Evolutionary conservation across 2,113 vertebrate genomes (phyloP).

Genomic region (Thunnus thynnus): DNA sequence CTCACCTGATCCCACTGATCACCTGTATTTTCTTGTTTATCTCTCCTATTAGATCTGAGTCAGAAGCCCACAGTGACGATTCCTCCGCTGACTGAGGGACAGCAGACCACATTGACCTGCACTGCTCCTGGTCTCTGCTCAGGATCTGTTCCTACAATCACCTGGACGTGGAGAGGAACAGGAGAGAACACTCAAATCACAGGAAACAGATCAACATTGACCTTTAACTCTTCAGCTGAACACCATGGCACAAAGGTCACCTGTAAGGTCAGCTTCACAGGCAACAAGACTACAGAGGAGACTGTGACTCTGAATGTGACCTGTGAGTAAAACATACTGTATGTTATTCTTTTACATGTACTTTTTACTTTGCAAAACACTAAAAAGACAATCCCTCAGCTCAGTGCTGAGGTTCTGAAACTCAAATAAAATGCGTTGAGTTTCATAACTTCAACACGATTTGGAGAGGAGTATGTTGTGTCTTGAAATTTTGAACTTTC

Average conservation of each 20-base stretch:
- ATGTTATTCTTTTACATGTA: too few relatives aligned
- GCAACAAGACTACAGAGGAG: neutral
- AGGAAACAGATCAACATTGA: constrained; percentile 12
- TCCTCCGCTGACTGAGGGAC: constrained; percentile 49
- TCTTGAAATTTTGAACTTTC: too few relatives aligned
- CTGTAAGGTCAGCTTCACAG: constrained; percentile 36
- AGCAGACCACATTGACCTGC: constrained; percentile 63
- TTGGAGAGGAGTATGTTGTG: too few relatives aligned
- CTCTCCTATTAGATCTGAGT: constrained; percentile 31
- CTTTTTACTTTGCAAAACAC: too few relatives aligned
- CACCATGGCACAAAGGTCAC: neutral
- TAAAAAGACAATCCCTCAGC: too few relatives aligned
- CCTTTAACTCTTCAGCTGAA: constrained; percentile 9
- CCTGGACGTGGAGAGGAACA: constrained; percentile 52
- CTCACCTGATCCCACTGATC: too few relatives aligned
- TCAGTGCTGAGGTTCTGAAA: too few relatives aligned
- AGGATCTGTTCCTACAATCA: constrained; percentile 48
- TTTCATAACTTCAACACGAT: too few relatives aligned
- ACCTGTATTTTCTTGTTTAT: too few relatives aligned
- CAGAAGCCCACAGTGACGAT: constrained; percentile 48
- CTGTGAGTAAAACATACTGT: constrained; percentile 49
- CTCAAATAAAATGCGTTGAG: too few relatives aligned
- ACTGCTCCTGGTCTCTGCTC: constrained; percentile 68
- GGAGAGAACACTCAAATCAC: neutral
- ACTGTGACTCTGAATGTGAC: constrained; percentile 7